Conservation (phyloP, 2,797 vertebrate species). For the Danio choprae region DNA sequence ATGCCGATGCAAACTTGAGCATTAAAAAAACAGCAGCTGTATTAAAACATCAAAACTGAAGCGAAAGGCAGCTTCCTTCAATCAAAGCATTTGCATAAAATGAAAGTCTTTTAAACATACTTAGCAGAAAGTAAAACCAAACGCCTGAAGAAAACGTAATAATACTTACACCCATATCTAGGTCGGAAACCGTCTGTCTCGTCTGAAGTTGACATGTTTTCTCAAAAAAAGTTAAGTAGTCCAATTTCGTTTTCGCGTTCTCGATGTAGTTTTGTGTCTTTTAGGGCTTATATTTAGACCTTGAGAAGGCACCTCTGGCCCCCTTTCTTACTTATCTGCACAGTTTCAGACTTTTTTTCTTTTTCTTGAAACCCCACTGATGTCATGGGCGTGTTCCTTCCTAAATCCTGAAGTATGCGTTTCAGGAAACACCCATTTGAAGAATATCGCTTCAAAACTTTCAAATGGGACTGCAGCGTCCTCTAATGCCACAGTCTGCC, state of each 20-base stretch:
- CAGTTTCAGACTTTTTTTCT: conserved; percentile 66
- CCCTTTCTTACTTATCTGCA: conserved; percentile 66
- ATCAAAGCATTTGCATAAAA: not conserved
- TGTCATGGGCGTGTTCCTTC: conserved; percentile 83
- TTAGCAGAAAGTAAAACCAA: not conserved
- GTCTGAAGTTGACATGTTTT: conserved; percentile 84
- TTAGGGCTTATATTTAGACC: conserved; percentile 13
- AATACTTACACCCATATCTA: conserved; percentile 87
- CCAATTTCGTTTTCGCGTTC: conserved; percentile 55
- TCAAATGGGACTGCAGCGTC: conserved; percentile 63
- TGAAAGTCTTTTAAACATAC: not conserved
- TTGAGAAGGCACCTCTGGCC: conserved; percentile 67
- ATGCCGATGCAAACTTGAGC: conserved; percentile 61
- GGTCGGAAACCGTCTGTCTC: conserved; percentile 81
- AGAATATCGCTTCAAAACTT: not conserved
- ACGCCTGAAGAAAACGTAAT: conserved; percentile 20
- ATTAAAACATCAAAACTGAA: not conserved
- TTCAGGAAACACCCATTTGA: conserved; percentile 76
- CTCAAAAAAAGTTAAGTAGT: conserved; percentile 58
- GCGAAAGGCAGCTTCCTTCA: not conserved
- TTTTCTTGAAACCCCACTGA: conserved; percentile 73
- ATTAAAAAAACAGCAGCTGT: not conserved
- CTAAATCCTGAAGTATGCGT: conserved; percentile 79
- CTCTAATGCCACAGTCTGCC: conserved; percentile 56
- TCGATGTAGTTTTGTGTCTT: conserved; percentile 22